Conservation (phyloP, 2,113 vertebrate genomes). For the Ornithorhynchus anatinus region DNA sequence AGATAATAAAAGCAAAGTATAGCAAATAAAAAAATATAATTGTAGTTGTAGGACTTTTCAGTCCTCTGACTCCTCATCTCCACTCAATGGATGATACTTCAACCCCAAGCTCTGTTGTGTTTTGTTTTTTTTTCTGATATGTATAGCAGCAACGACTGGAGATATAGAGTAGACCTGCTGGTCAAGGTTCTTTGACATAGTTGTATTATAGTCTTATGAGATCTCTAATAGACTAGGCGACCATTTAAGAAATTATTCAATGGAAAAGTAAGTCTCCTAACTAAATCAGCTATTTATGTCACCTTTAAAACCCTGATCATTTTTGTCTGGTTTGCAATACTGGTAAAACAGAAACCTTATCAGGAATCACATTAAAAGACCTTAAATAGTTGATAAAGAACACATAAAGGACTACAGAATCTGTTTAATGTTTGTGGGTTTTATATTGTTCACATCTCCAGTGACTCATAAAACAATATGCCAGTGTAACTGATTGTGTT, state of each 20-base stretch:
- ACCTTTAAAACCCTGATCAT: neutral
- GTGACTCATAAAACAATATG: neutral
- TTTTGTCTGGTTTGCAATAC: neutral
- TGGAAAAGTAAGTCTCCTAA: neutral
- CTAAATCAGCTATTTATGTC: neutral
- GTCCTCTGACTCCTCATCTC: too few species aligned
- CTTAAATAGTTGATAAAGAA: neutral
- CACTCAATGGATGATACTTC: neutral
- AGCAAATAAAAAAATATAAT: too few species aligned
- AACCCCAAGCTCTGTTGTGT: neutral
- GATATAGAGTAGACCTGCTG: neutral
- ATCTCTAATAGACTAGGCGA: neutral
- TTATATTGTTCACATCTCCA: neutral
- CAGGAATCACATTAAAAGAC: neutral
- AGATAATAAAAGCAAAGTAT: too few species aligned
- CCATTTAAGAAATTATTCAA: neutral
- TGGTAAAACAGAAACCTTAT: neutral
- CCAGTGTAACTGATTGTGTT: constrained; percentile 10
- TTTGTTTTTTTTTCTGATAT: constrained; percentile 13
- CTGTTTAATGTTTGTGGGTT: constrained; percentile 9
- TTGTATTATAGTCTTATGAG: constrained; percentile 17
- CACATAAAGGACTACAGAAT: neutral
- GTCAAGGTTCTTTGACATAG: neutral
- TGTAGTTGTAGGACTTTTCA: too few species aligned
- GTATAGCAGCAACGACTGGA: constrained; percentile 2